These are phyloP conservation scores for Trichonephila inaurata DNA, from an alignment of 1,140 invertebrate genomes.

Conservation along the genomic window DNA sequence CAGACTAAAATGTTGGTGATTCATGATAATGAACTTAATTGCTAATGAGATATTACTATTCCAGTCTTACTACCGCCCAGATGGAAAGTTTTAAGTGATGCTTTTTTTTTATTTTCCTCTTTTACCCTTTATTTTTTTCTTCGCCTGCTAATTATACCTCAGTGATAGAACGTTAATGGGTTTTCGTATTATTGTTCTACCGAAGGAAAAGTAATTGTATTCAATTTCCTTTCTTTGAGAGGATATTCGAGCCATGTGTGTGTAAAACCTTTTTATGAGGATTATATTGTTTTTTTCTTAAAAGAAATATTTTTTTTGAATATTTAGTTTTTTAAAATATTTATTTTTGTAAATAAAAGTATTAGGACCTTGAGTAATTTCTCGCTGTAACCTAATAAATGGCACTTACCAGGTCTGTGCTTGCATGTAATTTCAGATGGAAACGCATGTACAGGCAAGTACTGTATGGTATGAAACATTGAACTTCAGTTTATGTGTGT, in stretches of 20 bases:
- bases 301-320: not conserved
- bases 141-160: constrained; percentile 14
- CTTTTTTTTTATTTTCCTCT: not conserved
- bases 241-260: not conserved
- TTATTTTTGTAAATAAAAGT: too few species aligned
- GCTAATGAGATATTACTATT: constrained; percentile 6
- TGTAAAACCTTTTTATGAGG: not conserved
- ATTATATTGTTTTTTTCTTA: not conserved
- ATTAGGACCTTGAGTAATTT: too few species aligned
- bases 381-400: too few species aligned
- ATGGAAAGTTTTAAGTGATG: constrained; percentile 39
- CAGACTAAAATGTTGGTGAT: constrained; percentile 43
- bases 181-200: constrained; percentile 5
- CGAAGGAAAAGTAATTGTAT: not conserved
- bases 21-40: constrained; percentile 43
- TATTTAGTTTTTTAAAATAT: not conserved
- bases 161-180: not conserved
- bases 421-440: too few species aligned
- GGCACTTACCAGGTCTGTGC: too few species aligned
- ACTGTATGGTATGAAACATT: too few species aligned
- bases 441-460: too few species aligned
- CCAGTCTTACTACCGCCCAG: not conserved
- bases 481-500: too few species aligned
- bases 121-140: not conserved
- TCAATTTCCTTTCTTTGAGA: not conserved